Percentiles rank a stretch among this genome's conserved stretches.
Conservation (phyloP, 1,140 invertebrate species). For the Mamestra configurata region DNA sequence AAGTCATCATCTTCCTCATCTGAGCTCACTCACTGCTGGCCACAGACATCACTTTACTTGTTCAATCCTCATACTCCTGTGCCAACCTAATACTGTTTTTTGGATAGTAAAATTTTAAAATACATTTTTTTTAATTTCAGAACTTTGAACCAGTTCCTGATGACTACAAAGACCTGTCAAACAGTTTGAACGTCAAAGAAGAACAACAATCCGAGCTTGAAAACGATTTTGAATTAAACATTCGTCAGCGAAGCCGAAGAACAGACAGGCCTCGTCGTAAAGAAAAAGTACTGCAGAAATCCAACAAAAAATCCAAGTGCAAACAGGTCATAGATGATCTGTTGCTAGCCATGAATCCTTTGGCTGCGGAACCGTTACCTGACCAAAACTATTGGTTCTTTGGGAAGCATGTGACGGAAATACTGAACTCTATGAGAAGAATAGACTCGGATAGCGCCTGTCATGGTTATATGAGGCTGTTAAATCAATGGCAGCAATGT, state of each 20-base stretch:
- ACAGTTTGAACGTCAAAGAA: conserved; percentile 61
- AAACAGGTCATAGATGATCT: conserved; percentile 74
- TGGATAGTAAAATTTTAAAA: too few relatives aligned
- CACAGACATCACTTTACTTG: too few relatives aligned
- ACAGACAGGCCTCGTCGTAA: conserved; percentile 70
- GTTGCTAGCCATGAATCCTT: conserved; percentile 69
- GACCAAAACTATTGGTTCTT: conserved; percentile 76
- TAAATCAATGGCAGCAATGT: conserved; percentile 56
- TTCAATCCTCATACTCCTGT: too few relatives aligned
- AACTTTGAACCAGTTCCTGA: conserved; percentile 54
- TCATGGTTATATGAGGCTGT: conserved; percentile 67
- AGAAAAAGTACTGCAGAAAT: conserved; percentile 52
- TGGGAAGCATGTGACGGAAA: conserved; percentile 74
- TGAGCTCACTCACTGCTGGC: too few relatives aligned
- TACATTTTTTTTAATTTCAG: conserved; percentile 52
- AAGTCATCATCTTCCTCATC: too few relatives aligned
- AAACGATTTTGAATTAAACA: conserved; percentile 58
- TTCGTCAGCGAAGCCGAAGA: conserved; percentile 70
- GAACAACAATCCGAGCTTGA: conserved; percentile 65
- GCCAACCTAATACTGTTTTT: too few relatives aligned
- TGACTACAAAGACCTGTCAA: conserved; percentile 47
- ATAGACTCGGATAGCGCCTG: conserved; percentile 72
- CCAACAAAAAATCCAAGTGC: conserved; percentile 64
- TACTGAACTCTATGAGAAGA: conserved; percentile 74
- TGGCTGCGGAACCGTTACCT: conserved; percentile 49